Evolutionary conservation across 2,113 vertebrate species (phyloP).

Genomic region (Beaufortia kweichowensis): DNA sequence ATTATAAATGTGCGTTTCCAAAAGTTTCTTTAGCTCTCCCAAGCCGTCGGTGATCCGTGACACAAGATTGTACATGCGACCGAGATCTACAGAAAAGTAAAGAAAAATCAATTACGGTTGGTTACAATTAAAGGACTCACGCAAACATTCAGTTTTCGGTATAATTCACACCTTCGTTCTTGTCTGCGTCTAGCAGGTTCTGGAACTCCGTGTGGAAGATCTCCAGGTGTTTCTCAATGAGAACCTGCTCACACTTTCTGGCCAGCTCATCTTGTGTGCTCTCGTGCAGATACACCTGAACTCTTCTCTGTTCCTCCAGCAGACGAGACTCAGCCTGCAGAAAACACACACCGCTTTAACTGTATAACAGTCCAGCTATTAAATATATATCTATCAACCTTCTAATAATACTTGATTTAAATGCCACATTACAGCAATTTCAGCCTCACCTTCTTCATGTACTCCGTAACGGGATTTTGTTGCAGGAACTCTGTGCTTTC

Average conservation of each 20-base stretch:
- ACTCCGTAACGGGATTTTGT: slow-evolving; percentile 97
- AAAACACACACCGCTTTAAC: not conserved
- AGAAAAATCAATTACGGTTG: not conserved
- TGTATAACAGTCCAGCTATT: not conserved
- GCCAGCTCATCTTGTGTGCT: slow-evolving; percentile 97
- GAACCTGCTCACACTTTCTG: slow-evolving; percentile 96
- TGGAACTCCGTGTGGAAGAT: slow-evolving; percentile 99
- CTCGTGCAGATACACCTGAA: slow-evolving; percentile 97
- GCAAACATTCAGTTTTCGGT: not conserved
- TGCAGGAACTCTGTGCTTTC: slow-evolving; percentile 99
- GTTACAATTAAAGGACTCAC: not conserved
- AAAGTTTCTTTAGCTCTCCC: slow-evolving; percentile 95
- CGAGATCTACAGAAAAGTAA: slow-evolving; percentile 78
- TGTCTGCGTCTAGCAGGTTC: slow-evolving; percentile 96
- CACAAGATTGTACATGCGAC: slow-evolving; percentile 98
- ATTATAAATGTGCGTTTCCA: slow-evolving; percentile 98
- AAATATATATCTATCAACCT: not conserved
- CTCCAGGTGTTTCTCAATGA: slow-evolving; percentile 98
- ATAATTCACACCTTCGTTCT: slow-evolving; percentile 87
- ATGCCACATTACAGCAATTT: too few relatives aligned
- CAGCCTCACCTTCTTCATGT: slow-evolving; percentile 93
- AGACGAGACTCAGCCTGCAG: slow-evolving; percentile 52
- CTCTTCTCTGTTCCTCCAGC: slow-evolving; percentile 90
- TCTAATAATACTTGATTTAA: not conserved
- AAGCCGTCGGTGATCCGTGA: slow-evolving; percentile 97